Conservation (phyloP, 2,797 vertebrate species). For the Sebastes diaconus region DNA sequence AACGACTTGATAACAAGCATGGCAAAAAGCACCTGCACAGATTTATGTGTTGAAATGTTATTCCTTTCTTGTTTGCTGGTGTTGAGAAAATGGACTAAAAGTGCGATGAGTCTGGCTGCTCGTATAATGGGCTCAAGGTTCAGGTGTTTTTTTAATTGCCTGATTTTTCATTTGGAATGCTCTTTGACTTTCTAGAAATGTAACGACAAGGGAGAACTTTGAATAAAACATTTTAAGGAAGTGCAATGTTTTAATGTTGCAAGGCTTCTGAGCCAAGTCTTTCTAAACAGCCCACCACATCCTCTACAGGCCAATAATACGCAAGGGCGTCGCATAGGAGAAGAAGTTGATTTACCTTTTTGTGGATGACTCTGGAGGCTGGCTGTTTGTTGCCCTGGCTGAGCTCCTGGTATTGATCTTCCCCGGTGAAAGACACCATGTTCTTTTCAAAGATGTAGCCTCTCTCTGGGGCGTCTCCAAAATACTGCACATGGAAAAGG, state of each 20-base stretch:
- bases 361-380: slow-evolving; percentile 82
- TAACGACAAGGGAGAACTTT: background rate
- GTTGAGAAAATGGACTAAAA: background rate
- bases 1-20: background rate
- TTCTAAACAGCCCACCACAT: background rate
- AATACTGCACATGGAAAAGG: slow-evolving; percentile 97
- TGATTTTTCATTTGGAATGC: background rate
- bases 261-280: background rate
- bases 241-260: background rate
- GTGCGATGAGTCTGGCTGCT: background rate
- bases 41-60: background rate
- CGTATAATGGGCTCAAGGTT: background rate
- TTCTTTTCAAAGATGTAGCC: slow-evolving; percentile 98
- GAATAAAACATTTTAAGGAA: background rate
- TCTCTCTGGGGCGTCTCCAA: slow-evolving; percentile 94
- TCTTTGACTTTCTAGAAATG: background rate
- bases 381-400: slow-evolving; percentile 87
- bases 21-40: too few species aligned
- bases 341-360: slow-evolving; percentile 84
- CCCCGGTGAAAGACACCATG: slow-evolving; percentile 90
- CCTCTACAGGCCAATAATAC: background rate
- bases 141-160: too few species aligned
- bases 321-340: fast-evolving
- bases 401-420: slow-evolving; percentile 91
- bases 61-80: background rate